phyloP scores from a whole-genome alignment of 2,113 vertebrate species.

The Catharus fuscescens region DNA sequence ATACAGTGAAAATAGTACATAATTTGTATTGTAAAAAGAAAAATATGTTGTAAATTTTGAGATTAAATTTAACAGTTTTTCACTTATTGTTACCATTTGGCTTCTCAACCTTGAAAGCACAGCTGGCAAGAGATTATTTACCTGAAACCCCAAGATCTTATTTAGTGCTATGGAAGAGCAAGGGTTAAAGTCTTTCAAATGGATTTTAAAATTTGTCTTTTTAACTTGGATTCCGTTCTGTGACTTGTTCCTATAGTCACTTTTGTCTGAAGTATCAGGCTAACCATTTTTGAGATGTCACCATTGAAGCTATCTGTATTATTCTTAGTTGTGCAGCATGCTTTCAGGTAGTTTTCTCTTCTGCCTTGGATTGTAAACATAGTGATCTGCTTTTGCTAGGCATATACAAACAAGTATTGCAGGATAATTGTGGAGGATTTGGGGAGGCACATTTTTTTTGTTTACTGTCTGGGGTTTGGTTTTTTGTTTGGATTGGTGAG shows the following conservation, averaged over 20 bases:
- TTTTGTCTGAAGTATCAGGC: neutral
- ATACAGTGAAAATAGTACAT: neutral
- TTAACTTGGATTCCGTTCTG: neutral
- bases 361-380: neutral
- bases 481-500: neutral
- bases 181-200: neutral
- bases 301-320: neutral
- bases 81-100: neutral
- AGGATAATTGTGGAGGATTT: neutral
- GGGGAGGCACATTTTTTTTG: accelerated
- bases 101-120: neutral
- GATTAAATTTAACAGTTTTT: neutral
- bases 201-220: neutral
- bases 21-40: neutral
- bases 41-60: neutral
- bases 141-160: neutral
- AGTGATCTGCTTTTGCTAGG: neutral
- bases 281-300: neutral
- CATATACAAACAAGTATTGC: neutral
- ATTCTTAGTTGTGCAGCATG: neutral
- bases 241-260: neutral
- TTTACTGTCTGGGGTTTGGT: neutral
- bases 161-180: neutral
- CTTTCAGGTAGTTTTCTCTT: neutral
- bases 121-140: neutral